phyloP scores from a whole-genome alignment of 1,140 invertebrate species.

The Zaprionus inermis region DNA sequence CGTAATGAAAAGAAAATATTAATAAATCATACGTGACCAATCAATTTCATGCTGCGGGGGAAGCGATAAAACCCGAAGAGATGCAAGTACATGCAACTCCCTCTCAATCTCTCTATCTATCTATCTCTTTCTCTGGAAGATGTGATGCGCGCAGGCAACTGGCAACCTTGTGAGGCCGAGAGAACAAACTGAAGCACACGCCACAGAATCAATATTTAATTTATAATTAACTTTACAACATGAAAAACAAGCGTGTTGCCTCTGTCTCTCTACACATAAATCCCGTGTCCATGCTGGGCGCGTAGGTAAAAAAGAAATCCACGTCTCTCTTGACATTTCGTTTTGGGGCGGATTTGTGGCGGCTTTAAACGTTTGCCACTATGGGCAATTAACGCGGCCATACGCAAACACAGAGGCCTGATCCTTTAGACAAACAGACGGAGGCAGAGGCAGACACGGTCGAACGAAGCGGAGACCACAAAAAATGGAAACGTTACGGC shows the following conservation, averaged over 20 bases:
- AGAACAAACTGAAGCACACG: conserved; percentile 40
- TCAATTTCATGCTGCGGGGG: conserved; percentile 68
- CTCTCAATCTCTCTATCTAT: neutral
- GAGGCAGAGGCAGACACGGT: neutral
- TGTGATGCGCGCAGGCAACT: conserved; percentile 40
- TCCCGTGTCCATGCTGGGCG: neutral
- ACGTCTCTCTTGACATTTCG: conserved; percentile 53
- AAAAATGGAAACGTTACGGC: conserved; percentile 10
- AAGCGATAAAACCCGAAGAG: conserved; percentile 29
- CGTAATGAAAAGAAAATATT: conserved; percentile 82
- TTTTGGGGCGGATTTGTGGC: conserved; percentile 70
- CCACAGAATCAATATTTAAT: conserved; percentile 81
- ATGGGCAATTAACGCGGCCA: conserved; percentile 81
- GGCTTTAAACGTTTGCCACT: conserved; percentile 80
- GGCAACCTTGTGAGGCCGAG: conserved; percentile 7
- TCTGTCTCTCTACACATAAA: conserved; percentile 40
- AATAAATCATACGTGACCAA: conserved; percentile 82
- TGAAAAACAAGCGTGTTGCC: conserved; percentile 68
- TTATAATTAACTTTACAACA: conserved; percentile 83
- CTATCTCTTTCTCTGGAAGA: conserved; percentile 19
- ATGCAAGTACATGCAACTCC: neutral
- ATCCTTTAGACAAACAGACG: conserved; percentile 77
- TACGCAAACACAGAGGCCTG: conserved; percentile 71
- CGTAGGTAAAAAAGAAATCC: conserved; percentile 45
- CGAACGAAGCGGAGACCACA: conserved; percentile 4